A percentile compares a stretch with the other conserved stretches of the same genome.
phyloP scores from a whole-genome alignment of 2,113 vertebrate genomes.

The Genyomyrus donnyi region DNA sequence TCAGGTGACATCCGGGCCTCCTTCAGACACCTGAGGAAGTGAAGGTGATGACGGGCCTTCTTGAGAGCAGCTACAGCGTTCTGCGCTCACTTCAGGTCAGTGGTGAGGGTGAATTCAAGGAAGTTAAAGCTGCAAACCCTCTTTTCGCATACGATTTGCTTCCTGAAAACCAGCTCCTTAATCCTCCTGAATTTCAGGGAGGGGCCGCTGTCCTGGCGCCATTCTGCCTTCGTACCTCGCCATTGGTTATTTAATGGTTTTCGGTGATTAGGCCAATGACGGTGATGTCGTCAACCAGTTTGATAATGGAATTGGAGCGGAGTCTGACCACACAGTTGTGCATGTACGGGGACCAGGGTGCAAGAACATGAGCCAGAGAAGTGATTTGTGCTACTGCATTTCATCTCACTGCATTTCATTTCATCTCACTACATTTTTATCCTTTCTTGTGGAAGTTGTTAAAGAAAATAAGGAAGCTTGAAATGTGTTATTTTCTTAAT shows the following conservation, averaged over 20 bases:
- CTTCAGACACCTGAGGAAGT: neutral
- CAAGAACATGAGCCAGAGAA: neutral
- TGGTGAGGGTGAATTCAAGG: neutral
- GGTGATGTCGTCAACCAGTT: neutral
- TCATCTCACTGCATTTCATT: neutral
- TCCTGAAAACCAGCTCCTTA: neutral
- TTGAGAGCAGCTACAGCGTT: neutral
- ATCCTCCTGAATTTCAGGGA: neutral
- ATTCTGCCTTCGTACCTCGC: neutral
- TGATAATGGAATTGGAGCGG: neutral
- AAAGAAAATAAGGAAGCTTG: neutral
- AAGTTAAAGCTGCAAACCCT: neutral
- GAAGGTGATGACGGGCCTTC: neutral
- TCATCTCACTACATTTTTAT: neutral
- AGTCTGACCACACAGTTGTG: neutral
- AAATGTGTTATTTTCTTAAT: neutral
- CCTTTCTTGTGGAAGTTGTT: neutral
- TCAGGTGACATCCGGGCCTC: neutral
- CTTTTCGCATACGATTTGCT: neutral
- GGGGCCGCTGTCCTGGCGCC: neutral
- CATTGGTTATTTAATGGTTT: neutral
- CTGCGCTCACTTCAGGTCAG: neutral
- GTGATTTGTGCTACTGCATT: neutral
- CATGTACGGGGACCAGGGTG: neutral
- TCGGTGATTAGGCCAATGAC: neutral